A percentile compares a stretch with the other conserved stretches of the same genome.
These are phyloP conservation scores for Heterodera filipjevi DNA, from an alignment of 2,888 invertebrate species.

Conservation along the genomic window DNA sequence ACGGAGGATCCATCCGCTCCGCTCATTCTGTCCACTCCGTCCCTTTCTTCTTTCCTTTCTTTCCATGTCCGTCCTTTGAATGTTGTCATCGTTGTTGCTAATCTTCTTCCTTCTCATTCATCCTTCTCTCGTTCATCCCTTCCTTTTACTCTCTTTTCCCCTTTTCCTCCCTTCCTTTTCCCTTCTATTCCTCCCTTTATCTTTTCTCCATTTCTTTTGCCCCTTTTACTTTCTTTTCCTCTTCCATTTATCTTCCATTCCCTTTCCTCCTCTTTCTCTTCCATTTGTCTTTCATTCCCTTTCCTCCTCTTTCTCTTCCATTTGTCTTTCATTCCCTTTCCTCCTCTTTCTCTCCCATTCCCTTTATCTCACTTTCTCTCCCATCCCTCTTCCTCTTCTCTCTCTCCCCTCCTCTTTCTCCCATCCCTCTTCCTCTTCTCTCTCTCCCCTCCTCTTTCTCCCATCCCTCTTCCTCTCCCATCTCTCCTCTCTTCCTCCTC, in stretches of 20 bases:
- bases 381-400: neutral
- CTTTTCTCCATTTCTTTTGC: neutral
- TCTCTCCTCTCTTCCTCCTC: neutral
- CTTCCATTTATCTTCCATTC: neutral
- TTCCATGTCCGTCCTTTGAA: neutral
- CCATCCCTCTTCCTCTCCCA: neutral
- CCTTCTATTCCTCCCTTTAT: neutral
- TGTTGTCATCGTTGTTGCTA: neutral
- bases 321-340: neutral
- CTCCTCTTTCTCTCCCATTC: no score
- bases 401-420: neutral
- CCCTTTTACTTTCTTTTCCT: neutral
- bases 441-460: neutral
- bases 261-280: neutral
- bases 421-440: neutral
- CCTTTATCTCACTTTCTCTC: neutral
- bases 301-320: neutral
- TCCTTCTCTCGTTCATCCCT: no score
- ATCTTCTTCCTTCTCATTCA: neutral
- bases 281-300: neutral
- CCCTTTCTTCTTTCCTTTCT: neutral
- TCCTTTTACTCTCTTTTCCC: neutral
- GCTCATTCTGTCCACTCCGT: neutral
- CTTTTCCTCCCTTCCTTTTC: neutral
- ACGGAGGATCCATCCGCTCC: neutral